phyloP scores from a whole-genome alignment of 2,888 invertebrate species.

The Drosophila recens region DNA sequence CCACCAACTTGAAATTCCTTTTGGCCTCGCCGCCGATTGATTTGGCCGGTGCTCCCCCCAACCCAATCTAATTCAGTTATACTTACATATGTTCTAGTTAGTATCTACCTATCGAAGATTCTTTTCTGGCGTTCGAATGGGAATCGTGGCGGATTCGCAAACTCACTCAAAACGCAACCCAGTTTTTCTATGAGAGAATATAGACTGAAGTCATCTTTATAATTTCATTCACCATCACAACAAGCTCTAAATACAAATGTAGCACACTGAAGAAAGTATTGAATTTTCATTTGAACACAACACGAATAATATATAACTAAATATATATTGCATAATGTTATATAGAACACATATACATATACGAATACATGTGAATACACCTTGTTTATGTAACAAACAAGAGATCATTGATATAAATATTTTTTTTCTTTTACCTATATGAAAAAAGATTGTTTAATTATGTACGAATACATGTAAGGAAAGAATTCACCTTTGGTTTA shows the following conservation, averaged over 20 bases:
- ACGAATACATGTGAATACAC: background rate
- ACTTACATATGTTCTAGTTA: background rate
- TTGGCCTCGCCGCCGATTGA: conserved; percentile 5
- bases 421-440: background rate
- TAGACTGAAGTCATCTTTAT: conserved; percentile 49
- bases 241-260: conserved; percentile 5
- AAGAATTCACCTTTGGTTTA: background rate
- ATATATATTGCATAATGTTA: background rate
- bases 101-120: background rate
- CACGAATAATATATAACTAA: background rate
- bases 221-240: conserved; percentile 35
- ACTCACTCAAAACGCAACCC: conserved; percentile 8
- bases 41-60: background rate
- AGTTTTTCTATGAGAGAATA: conserved; percentile 52
- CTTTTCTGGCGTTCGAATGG: background rate
- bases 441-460: background rate
- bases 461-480: background rate
- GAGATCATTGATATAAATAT: background rate
- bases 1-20: conserved; percentile 53
- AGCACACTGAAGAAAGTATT: conserved; percentile 1
- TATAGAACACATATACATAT: background rate
- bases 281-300: background rate
- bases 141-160: background rate
- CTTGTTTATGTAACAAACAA: background rate
- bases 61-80: conserved; percentile 7